Evolutionary conservation across 1,140 invertebrate genomes (phyloP), one percentile per base, ranked within the genome.

Genomic region (Drosophila ficusphila): DNA sequence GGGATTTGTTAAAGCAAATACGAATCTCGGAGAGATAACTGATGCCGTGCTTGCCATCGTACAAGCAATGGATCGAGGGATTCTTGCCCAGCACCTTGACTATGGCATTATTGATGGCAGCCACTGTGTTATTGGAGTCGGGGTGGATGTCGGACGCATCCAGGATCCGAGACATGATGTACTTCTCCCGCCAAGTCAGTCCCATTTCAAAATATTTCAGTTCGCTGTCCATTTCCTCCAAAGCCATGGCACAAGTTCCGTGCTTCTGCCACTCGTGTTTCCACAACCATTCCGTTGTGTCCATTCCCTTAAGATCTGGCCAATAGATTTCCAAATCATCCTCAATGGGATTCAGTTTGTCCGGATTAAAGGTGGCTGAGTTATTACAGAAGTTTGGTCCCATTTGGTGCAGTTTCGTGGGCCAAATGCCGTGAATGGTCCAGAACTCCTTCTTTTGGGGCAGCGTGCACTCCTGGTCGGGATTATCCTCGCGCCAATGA

Each of bases 361-460:
- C 89, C 4, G 92, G 79, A 73, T 96, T 92, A 77, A 97, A 97
- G 21, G 93, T 90, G 71, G 94, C 93, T 0, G 94, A 93, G 11
- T 89, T 92, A 71, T 96, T 95, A 71, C 96, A 97, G 79, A 93
- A 96, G 4, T 81, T 82, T 1, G 96, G 96, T 0, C 95, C 96
- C 2, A 93, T 82, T n/a, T 92, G 93, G 4, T 94, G 93, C 3
- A 92, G 91, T 90, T 95, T 94, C 0, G 95, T 95, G 0, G 96
- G 96, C 96, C 96, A 97, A 12, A 97, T 92, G 8, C 96, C 96
- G 85, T 97, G 96, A 27, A 97, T 94, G 1, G 95, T 95, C 96
- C 96, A 97, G 11, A 92, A 89, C 42, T 94, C 93, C 36, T 92
- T 92, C 29, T 93, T 91, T 1, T 82, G 85, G 6, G 95, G 95